Evolutionary conservation across 2,797 vertebrate genomes (phyloP).

Genomic region (Tiaroga cobitis): DNA sequence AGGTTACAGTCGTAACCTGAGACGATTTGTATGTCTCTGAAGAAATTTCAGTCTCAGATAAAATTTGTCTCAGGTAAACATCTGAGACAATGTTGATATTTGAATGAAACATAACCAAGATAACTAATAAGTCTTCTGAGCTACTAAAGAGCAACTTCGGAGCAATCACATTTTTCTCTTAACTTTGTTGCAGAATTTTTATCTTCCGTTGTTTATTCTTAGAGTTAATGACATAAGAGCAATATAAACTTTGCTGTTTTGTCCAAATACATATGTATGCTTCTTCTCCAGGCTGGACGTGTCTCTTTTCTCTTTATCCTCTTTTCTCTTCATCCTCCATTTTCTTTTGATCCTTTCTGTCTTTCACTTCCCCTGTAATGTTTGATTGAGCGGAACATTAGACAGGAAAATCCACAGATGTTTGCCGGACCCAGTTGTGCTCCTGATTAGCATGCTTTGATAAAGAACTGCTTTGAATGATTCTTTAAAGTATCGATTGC

Average conservation of each 20-base stretch:
- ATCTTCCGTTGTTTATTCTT: neutral
- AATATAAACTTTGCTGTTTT: conserved; percentile 6
- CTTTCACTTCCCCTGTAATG: conserved; percentile 27
- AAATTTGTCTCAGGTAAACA: neutral
- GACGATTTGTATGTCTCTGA: neutral
- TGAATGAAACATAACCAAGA: conserved; percentile 2
- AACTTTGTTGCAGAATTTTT: neutral
- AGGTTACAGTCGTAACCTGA: too few relatives aligned
- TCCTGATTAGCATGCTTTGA: conserved; percentile 70
- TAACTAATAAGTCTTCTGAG: neutral
- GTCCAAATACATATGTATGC: neutral
- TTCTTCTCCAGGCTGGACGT: conserved; percentile 2
- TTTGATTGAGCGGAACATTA: conserved; percentile 52
- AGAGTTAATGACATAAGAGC: neutral
- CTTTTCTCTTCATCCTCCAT: conserved; percentile 45
- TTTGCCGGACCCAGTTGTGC: conserved; percentile 58
- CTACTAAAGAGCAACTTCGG: neutral
- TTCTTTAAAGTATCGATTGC: conserved; percentile 72
- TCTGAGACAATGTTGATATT: neutral
- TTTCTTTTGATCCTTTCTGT: conserved; percentile 49
- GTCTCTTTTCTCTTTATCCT: conserved; percentile 40
- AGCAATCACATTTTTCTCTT: neutral
- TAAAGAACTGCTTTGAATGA: conserved; percentile 73
- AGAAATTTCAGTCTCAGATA: neutral
- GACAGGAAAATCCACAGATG: conserved; percentile 51